Base-by-base conservation (phyloP, 2,113 vertebrate genomes). In the Brachionichthys hirsutus region DNA sequence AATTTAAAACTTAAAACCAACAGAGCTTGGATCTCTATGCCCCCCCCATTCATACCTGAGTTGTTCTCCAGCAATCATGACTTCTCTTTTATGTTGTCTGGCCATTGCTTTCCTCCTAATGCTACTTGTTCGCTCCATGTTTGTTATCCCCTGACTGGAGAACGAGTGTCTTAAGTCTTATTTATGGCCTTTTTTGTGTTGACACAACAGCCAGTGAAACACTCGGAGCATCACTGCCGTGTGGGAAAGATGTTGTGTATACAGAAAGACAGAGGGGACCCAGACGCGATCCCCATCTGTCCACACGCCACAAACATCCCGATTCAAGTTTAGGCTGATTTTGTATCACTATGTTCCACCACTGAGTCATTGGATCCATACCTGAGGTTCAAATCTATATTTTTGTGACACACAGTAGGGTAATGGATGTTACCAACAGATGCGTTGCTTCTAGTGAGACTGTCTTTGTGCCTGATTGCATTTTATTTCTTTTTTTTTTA, bases 21-120 rank as follows among this genome's bases (percentile, higher is more conserved):
- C 7, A 17, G n/a, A 17, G 1, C 8, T 2, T 54, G 15, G 24
- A 43, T 9, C 12, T 13, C n/a, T 22, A 35, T 3, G 17, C n/a
- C 7, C 3, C 4, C 22, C 2, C 34, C 8, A 15, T 6, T 30
- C 74, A 8, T 92, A 95, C 94, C 94, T 94, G 66, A 96, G 92
- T 15, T 95, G 92, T 67, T 95, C 94, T 64, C 93, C 93, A 12
- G 93, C 92, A 34, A 94, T 94, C 92, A 94, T 92, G 63, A 93
- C 89, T 80, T 96, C 94, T 0, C 89, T 90, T 62, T 93, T 87
- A 64, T 92, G 87, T 24, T 93, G 93, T 52, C 90, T 84, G 14
- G 87, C 86, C 6, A 86, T 77, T 2, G 90, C 87, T 82, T 85
- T 92, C 52, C 88, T 92, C 82, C 90, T 87, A 24, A 90, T 50